phyloP scores from a whole-genome alignment of 2,888 invertebrate genomes.

The Trissonchulus latispiculum region DNA sequence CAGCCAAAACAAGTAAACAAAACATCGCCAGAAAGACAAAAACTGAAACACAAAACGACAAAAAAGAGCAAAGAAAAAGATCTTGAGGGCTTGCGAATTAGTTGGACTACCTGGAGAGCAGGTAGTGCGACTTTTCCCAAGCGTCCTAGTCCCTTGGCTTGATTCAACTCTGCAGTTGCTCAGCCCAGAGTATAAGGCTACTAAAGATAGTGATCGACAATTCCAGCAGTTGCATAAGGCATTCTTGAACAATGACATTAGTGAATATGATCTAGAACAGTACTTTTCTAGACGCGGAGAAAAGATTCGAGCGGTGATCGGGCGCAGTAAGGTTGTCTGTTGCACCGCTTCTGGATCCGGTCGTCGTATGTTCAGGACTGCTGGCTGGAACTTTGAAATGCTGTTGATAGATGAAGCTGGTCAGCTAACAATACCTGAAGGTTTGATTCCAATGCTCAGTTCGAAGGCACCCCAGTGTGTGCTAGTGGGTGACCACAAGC shows the following conservation, averaged over 20 bases:
- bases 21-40: no score
- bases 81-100: no score
- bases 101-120: background rate
- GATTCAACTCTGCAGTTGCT: background rate
- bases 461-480: background rate
- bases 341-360: background rate
- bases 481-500: background rate
- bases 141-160: background rate
- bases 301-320: background rate
- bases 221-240: background rate
- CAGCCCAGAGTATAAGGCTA: background rate
- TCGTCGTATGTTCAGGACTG: background rate
- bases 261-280: background rate
- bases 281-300: background rate
- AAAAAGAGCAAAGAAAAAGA: no score
- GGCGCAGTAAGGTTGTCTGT: background rate
- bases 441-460: background rate
- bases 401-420: background rate
- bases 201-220: background rate
- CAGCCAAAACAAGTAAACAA: no score
- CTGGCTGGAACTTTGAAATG: background rate
- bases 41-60: no score
- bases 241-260: background rate
- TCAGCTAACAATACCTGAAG: background rate
- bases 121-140: background rate